phyloP scores from a whole-genome alignment of 2,113 vertebrate species.

The Jacana jacana region DNA sequence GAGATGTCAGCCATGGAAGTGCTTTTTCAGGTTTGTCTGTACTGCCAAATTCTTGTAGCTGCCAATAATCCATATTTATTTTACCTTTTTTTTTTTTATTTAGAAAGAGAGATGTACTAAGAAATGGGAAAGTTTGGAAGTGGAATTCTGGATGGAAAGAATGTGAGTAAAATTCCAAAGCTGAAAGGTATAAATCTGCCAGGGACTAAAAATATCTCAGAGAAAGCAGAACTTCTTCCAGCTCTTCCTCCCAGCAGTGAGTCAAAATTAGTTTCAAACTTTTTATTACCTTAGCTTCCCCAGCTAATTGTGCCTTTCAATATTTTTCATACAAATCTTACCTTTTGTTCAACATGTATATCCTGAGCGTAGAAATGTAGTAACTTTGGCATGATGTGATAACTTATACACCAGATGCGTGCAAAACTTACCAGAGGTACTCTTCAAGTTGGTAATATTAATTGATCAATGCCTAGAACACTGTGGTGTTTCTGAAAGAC shows the following conservation, averaged over 20 bases:
- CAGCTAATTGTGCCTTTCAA: neutral
- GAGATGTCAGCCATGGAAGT: neutral
- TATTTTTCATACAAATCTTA: neutral
- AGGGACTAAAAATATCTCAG: neutral
- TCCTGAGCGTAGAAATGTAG: neutral
- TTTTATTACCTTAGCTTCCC: neutral
- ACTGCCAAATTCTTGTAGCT: neutral
- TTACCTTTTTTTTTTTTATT: neutral
- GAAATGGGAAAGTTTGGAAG: conserved; percentile 73
- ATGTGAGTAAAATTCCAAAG: conserved; percentile 73
- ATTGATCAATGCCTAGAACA: neutral
- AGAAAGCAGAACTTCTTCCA: neutral
- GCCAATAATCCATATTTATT: neutral
- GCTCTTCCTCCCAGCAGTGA: neutral
- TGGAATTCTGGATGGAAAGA: conserved; percentile 80
- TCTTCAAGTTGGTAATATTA: neutral
- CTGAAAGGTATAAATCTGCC: neutral
- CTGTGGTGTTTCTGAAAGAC: neutral
- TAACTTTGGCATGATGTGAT: neutral
- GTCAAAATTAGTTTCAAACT: neutral
- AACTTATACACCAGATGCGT: neutral
- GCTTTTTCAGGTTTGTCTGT: neutral
- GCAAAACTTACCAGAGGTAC: neutral
- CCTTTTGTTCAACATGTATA: neutral
- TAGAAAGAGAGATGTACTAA: neutral